Percentiles rank a stretch among this genome's conserved stretches.
Evolutionary conservation across 2,888 invertebrate genomes (phyloP).

Genomic region (Dioctria linearis): DNA sequence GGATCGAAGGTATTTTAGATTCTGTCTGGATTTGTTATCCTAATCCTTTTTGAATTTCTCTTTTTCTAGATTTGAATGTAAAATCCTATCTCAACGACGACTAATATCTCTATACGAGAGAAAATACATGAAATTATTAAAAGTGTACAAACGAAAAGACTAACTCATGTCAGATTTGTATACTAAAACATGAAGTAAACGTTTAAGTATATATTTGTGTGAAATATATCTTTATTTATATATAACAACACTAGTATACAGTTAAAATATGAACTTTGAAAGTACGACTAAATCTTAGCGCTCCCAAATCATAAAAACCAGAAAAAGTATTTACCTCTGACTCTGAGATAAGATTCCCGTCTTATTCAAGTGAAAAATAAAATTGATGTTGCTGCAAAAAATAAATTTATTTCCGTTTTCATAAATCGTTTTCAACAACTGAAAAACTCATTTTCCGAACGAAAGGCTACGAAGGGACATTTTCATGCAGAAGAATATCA

Average conservation of each 20-base stretch:
- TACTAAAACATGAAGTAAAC: neutral
- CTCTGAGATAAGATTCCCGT: constrained; percentile 3
- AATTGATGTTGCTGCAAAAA: constrained; percentile 40
- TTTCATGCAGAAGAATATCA: neutral
- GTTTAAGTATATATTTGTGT: neutral
- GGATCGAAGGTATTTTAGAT: too few species aligned
- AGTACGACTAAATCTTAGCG: neutral
- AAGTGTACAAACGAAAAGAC: too few species aligned
- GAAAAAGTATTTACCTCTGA: too few species aligned
- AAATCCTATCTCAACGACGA: too few species aligned
- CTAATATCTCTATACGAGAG: too few species aligned
- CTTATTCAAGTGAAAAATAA: constrained; percentile 41
- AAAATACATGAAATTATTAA: too few species aligned
- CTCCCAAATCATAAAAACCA: neutral
- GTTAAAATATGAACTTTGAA: neutral
- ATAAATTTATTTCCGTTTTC: constrained; percentile 19
- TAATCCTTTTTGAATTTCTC: too few species aligned
- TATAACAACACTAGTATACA: too few species aligned
- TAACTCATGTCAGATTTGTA: too few species aligned
- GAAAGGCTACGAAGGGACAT: constrained; percentile 34
- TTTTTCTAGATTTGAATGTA: too few species aligned
- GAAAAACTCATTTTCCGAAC: constrained; percentile 47
- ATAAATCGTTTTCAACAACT: constrained; percentile 17
- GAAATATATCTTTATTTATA: too few species aligned
- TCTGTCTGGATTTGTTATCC: too few species aligned